A percentile compares a stretch with the other conserved stretches of the same genome.
phyloP scores from a whole-genome alignment of 2,113 vertebrate species.

The Platysternon megacephalum region DNA sequence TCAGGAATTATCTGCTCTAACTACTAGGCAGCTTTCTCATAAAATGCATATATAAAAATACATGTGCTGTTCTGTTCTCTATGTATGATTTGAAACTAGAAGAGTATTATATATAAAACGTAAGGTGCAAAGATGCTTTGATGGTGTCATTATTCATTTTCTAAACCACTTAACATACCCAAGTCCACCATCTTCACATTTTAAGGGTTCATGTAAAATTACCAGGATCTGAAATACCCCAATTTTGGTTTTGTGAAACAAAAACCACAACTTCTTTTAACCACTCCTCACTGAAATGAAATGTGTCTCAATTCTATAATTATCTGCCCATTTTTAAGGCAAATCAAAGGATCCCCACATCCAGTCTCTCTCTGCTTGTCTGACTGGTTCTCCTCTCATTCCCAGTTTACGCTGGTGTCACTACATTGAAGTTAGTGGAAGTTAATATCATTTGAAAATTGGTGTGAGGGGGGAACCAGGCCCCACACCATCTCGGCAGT shows the following conservation, averaged over 20 bases:
- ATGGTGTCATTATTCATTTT: conserved; percentile 34
- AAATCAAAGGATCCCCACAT: background rate
- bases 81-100: conserved; percentile 31
- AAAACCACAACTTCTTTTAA: background rate
- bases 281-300: background rate
- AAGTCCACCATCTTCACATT: conserved; percentile 10
- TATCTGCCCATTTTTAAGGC: background rate
- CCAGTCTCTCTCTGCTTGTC: background rate
- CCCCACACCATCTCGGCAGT: rapidly evolving
- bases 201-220: background rate
- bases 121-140: conserved; percentile 47
- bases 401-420: background rate
- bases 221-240: background rate
- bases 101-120: conserved; percentile 50
- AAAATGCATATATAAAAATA: conserved; percentile 38
- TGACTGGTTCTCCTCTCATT: rapidly evolving
- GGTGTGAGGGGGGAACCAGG: background rate
- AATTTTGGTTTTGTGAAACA: background rate
- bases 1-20: conserved; percentile 2
- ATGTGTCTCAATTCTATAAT: background rate
- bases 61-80: conserved; percentile 45
- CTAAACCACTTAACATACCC: conserved; percentile 29
- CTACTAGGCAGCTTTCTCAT: background rate
- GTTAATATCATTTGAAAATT: background rate
- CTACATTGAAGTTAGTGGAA: background rate